Evolutionary conservation across 53 echinoderm and acorn worm species (phyloP).

Genomic region (Zoroaster sp.): DNA sequence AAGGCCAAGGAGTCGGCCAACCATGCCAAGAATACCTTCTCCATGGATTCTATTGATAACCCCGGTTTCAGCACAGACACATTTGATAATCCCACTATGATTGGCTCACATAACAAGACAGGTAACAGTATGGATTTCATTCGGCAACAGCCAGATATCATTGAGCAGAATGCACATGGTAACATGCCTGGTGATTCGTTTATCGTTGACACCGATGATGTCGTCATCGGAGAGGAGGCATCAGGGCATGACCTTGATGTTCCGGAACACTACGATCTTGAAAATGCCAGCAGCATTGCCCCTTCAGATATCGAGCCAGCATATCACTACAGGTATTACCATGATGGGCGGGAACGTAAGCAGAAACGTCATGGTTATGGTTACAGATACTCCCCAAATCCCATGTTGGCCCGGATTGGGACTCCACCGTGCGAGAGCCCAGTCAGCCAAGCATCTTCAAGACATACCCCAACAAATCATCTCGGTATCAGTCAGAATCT

Average conservation of each 20-base stretch:
- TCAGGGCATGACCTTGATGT: conserved; percentile 41
- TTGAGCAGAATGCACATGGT: conserved; percentile 75
- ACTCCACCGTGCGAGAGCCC: conserved; percentile 79
- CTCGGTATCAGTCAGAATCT: conserved; percentile 42
- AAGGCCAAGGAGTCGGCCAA: conserved; percentile 23
- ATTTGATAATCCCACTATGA: conserved; percentile 92
- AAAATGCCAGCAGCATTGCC: conserved; percentile 96
- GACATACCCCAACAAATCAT: conserved; percentile 63
- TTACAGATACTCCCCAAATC: conserved; percentile 76
- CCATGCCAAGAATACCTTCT: not conserved
- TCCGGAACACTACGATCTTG: conserved; percentile 91
- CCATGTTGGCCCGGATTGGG: conserved; percentile 83
- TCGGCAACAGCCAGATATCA: conserved; percentile 84
- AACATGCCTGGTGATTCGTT: conserved; percentile 67
- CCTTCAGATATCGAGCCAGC: conserved; percentile 95
- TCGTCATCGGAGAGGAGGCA: conserved; percentile 61
- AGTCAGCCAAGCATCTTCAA: conserved; percentile 61
- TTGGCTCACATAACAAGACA: conserved; percentile 57
- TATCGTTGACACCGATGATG: conserved; percentile 77
- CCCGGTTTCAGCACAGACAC: conserved; percentile 73
- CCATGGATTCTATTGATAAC: conserved; percentile 70
- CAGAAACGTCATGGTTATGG: conserved; percentile 74
- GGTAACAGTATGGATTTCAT: conserved; percentile 37
- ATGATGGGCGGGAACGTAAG: conserved; percentile 73
- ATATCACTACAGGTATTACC: conserved; percentile 93